A percentile compares a stretch with the other conserved stretches of the same genome.
Conservation (phyloP, 2,113 vertebrate species). For the Thinocorus orbignyianus region DNA sequence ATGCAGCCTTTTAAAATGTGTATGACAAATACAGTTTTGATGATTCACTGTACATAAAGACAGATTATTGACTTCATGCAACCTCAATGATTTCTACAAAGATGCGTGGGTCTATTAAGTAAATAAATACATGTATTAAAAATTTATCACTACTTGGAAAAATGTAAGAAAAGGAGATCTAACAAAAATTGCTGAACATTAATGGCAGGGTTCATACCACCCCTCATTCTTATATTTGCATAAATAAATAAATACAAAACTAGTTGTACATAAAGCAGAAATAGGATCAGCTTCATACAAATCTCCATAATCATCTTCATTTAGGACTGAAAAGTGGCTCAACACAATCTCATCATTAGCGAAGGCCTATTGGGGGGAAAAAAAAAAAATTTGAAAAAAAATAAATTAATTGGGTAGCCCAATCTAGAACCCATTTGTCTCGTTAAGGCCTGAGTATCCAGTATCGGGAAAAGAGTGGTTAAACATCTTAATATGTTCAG, state of each 20-base stretch:
- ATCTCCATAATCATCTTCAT: neutral
- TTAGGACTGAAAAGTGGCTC: neutral
- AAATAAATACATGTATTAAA: neutral
- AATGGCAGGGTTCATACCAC: neutral
- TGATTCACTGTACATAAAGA: conserved; percentile 4
- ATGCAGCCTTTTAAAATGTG: neutral
- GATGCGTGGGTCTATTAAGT: neutral
- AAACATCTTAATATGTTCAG: neutral
- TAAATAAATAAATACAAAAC: neutral
- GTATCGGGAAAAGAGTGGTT: neutral
- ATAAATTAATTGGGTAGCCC: neutral
- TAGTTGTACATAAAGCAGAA: neutral
- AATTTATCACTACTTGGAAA: neutral
- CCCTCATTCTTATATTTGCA: neutral
- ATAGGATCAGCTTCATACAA: neutral
- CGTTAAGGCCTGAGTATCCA: neutral
- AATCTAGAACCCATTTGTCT: neutral
- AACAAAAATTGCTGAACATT: neutral
- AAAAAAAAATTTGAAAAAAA: too few relatives aligned
- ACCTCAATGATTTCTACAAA: neutral
- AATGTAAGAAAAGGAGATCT: neutral
- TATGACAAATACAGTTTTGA: neutral
- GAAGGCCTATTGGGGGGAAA: neutral
- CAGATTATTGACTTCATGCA: neutral
- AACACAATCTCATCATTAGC: neutral